Conservation (phyloP, 2,113 vertebrate species). For the Trogon surrucura region DNA sequence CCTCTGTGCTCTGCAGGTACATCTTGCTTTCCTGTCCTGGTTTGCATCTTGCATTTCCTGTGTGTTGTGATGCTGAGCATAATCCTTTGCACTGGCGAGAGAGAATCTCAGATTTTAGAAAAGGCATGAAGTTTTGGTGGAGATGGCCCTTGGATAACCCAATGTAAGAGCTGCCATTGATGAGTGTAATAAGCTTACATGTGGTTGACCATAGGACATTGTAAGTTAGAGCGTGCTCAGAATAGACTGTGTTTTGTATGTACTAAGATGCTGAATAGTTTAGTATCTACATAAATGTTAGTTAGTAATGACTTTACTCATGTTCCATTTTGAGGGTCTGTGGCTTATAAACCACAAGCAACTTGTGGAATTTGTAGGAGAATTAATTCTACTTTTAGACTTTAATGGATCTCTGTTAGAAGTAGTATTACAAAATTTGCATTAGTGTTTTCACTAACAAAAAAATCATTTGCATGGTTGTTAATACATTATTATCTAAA, state of each 20-base stretch:
- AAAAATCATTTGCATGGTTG: neutral
- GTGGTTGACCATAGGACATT: neutral
- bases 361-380: neutral
- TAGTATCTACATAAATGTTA: neutral
- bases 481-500: neutral
- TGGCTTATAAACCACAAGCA: neutral
- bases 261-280: neutral
- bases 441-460: neutral
- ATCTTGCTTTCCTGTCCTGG: neutral
- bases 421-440: neutral
- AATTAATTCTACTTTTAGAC: neutral
- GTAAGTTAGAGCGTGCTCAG: neutral
- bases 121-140: neutral
- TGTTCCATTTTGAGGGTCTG: neutral
- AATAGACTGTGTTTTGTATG: neutral
- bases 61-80: neutral
- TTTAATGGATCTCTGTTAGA: neutral
- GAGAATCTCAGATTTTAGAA: neutral
- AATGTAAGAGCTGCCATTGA: neutral
- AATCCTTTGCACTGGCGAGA: neutral
- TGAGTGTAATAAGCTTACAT: neutral
- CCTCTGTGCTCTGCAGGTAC: neutral
- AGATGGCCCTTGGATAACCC: neutral
- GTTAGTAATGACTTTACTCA: neutral
- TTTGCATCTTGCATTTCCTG: accelerated